These are phyloP conservation scores for Syndactyla subalaris DNA, from an alignment of 2,797 vertebrate genomes.

Conservation along the genomic window DNA sequence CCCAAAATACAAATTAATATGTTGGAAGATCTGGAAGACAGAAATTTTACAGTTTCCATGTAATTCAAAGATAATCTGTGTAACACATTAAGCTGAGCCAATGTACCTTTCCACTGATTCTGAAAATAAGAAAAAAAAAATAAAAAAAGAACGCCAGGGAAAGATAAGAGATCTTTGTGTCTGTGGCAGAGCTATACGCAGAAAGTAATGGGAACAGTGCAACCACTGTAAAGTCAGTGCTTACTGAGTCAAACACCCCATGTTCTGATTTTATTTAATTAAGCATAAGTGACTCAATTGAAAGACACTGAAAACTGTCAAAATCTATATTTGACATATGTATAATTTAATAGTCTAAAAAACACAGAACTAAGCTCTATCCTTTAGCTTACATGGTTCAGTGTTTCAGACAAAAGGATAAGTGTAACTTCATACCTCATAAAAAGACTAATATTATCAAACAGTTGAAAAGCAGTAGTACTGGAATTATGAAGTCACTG, in stretches of 20 bases:
- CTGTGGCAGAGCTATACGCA: not conserved
- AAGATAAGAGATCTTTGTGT: not conserved
- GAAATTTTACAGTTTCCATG: not conserved
- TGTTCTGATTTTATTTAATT: not conserved
- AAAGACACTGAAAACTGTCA: not conserved
- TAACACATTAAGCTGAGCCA: not conserved
- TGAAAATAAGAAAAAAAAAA: not conserved
- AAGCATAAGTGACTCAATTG: not conserved
- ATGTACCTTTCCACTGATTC: not conserved
- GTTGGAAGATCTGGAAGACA: not conserved
- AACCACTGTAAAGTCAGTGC: not conserved
- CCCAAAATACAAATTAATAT: not conserved
- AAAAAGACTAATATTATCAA: not conserved
- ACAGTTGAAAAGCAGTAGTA: not conserved
- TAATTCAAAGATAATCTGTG: not conserved
- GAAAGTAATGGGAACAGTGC: not conserved
- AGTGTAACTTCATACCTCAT: not conserved
- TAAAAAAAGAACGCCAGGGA: not conserved
- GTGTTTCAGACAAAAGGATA: not conserved
- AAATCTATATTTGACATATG: not conserved
- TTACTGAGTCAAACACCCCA: not conserved
- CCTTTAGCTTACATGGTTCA: not conserved
- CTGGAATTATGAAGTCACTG: not conserved
- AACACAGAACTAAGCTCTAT: not conserved
- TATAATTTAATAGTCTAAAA: not conserved